Evolutionary conservation across 2,797 vertebrate species (phyloP), one percentile per base, ranked within the genome.

Genomic region (Cyclopterus lumpus): DNA sequence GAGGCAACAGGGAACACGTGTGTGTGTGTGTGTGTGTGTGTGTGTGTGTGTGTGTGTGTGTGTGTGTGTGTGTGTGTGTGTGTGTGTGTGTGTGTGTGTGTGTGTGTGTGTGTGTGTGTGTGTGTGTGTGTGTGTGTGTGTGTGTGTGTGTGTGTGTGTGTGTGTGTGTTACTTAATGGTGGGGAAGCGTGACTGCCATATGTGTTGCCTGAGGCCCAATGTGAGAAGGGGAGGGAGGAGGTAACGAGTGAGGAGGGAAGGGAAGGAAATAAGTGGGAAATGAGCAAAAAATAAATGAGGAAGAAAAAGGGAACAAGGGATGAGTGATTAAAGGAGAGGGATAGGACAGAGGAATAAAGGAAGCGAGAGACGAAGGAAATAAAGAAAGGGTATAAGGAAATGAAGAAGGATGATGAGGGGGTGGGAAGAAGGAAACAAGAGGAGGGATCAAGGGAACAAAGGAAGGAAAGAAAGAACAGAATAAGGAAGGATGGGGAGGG

Each of bases 161-260:
- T 75, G 65, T 72, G 82, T 77, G 91, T 86, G 86, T 92, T 93
- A 93, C 90, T 93, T 93, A 93, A 91, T 83, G 71, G 48, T 81
- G 87, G 87, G 80, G 11, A 70, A 86, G 93, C 70, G 74, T 86
- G 89, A 86, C 82, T 18, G 48, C 91, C 93, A 93, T 94, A 93
- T 94, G 93, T 77, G 86, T 66, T 74, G 92, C 89, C 86, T 81
- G 86, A 84, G 84, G 71, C 88, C 79, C 8, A 3, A 12, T 42
- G 54, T 65, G 66, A 68, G 7, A 32, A 60, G 44, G 10, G 51
- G 77, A 79, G 40, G 65, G 42, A n/a, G 26, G 42, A 10, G 24
- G 42, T 18, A 4, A 34, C 22, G 18, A 30, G 20, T 30, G 18
- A n/a, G 24, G 18, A n/a, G 32, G 20, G 20, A 20, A n/a, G 10